Base-by-base conservation (phyloP, 1,140 invertebrate genomes). In the Streblospio benedicti region DNA sequence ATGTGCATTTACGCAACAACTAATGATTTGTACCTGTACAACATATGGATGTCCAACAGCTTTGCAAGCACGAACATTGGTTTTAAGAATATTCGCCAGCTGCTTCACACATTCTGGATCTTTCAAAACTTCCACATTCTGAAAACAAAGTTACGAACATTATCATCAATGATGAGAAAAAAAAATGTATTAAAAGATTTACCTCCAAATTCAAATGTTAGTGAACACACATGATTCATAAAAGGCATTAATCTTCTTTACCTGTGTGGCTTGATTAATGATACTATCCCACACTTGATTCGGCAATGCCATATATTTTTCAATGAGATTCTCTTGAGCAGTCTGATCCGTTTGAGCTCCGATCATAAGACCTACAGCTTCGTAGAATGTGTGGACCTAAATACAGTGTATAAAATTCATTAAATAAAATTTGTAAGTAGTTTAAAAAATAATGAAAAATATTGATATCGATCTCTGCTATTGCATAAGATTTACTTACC, bases 271-370 rank as follows among this genome's bases (percentile, higher is more conserved):
- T 78, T 96, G 90, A 70, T 87, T 89, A 66, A 99, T 98, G 49
- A 98, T 95, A 67, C 97, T 93, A 81, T 98, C 95, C 97, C 97
- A 99, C 18, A 94, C 93, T 82, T 95, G 89, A 82, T 99, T 99
- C 6, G 97, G 97, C 53, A 99, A 82, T 65, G 86, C 77, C 94
- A 99, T 99, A 68, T 98, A 97, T 65, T 94, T 91, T 71, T 97
- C 93, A 71, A 99, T 97, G 12, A 99, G 81, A 52, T 87, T 84
- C 74, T 97, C 92, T 79, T 98, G 94, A 28, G 69, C 69, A 35
- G 86, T 82, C 68, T 88, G 85, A 78, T 98, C 93, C 16, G 87
- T 84, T 77, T 97, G 91, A 41, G 94, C 91, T 76, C 87, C 90
- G 69, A 99, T 98, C 93, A 99, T 99, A 71, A 96, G 92, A 45